phyloP scores from a whole-genome alignment of 2,797 vertebrate species.

The Ataeniobius toweri region DNA sequence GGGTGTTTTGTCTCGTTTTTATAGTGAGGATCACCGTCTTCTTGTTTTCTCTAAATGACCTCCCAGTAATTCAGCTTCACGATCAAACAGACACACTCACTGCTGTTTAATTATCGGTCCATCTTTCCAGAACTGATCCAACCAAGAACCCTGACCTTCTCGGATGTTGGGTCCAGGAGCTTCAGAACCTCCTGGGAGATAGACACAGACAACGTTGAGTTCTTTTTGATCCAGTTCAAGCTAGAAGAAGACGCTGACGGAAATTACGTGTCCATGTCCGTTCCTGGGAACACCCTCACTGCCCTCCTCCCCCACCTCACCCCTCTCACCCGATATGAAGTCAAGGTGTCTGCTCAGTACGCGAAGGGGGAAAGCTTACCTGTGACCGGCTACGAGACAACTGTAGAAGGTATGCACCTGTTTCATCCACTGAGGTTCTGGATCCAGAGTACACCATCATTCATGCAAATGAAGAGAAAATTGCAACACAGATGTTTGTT shows the following conservation, averaged over 20 bases:
- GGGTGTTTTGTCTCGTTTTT: too few species aligned
- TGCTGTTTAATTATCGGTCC: neutral
- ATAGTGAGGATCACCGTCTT: too few species aligned
- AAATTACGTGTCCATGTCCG: slow-evolving; percentile 84
- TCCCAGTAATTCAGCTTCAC: too few species aligned
- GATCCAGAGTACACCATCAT: too few species aligned
- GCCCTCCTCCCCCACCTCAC: slow-evolving; percentile 84
- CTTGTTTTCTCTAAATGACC: too few species aligned
- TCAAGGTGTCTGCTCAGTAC: slow-evolving; percentile 89
- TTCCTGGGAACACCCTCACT: slow-evolving; percentile 83
- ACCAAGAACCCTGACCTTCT: slow-evolving; percentile 87
- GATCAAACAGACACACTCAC: too few species aligned
- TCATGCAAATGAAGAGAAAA: neutral
- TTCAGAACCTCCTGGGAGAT: slow-evolving; percentile 88
- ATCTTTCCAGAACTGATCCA: slow-evolving; percentile 81
- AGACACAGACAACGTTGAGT: slow-evolving; percentile 81
- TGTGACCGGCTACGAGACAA: slow-evolving; percentile 86
- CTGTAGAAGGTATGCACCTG: slow-evolving; percentile 83
- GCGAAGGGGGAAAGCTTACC: slow-evolving; percentile 87
- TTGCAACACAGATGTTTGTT: neutral
- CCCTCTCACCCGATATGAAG: slow-evolving; percentile 89
- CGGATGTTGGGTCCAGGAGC: slow-evolving; percentile 86
- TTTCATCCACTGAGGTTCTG: too few species aligned
- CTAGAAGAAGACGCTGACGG: slow-evolving; percentile 68
- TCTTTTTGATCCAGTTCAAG: slow-evolving; percentile 87